Percentiles rank a stretch among this genome's conserved stretches.
These are phyloP conservation scores for Notodromas monacha DNA, from an alignment of 2,888 invertebrate species.

Conservation along the genomic window DNA sequence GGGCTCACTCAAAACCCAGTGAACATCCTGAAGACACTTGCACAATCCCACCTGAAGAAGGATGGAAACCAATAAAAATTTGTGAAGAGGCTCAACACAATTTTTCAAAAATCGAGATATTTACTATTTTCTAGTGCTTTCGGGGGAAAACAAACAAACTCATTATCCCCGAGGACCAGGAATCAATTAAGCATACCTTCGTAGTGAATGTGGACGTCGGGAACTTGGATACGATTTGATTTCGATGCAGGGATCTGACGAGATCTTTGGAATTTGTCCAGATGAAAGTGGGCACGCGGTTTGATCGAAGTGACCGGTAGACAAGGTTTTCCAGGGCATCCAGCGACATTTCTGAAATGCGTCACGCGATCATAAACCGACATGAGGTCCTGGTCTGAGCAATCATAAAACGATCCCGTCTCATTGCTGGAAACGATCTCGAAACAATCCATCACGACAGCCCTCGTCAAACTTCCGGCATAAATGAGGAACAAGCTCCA, in stretches of 20 bases:
- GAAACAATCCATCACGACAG: too few relatives aligned
- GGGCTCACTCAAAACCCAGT: conserved; percentile 49
- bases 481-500: too few relatives aligned
- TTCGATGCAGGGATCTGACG: conserved; percentile 26
- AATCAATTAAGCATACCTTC: conserved; percentile 28
- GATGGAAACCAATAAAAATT: not conserved
- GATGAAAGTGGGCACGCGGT: conserved; percentile 32
- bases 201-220: conserved; percentile 61
- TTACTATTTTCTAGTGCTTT: too few relatives aligned
- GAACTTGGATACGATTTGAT: conserved; percentile 43
- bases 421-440: too few relatives aligned
- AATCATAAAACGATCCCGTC: too few relatives aligned
- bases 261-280: conserved; percentile 55
- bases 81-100: too few relatives aligned
- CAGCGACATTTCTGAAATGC: not conserved
- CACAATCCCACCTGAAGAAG: conserved; percentile 28
- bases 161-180: too few relatives aligned
- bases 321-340: not conserved
- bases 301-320: conserved; percentile 1
- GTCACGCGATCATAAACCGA: not conserved
- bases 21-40: conserved; percentile 38
- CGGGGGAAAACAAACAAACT: too few relatives aligned
- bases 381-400: too few relatives aligned
- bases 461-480: too few relatives aligned
- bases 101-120: too few relatives aligned